Evolutionary conservation across 2,797 vertebrate species (phyloP).

Genomic region (Syndactyla subalaris): DNA sequence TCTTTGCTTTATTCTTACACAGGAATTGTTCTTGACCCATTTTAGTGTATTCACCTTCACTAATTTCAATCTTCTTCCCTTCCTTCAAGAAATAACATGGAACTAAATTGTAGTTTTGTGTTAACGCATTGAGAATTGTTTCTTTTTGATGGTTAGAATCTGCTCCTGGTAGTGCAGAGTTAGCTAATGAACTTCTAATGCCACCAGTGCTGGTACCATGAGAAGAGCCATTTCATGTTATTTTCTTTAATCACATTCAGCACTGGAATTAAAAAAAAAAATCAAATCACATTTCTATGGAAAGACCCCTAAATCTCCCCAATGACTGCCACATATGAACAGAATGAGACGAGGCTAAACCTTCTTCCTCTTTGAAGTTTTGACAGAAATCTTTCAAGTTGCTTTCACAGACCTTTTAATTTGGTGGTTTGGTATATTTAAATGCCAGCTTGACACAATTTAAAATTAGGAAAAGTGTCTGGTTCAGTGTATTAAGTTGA

Average conservation of each 20-base stretch:
- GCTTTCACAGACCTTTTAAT: conserved; percentile 8
- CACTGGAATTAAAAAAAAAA: not conserved
- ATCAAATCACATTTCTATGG: not conserved
- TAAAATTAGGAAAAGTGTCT: conserved; percentile 20
- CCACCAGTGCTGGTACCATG: not conserved
- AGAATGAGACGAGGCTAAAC: not conserved
- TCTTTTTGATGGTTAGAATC: not conserved
- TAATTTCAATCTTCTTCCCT: not conserved
- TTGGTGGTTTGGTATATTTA: not conserved
- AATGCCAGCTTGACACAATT: conserved; percentile 10
- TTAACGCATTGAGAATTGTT: not conserved
- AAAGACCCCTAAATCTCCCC: not conserved
- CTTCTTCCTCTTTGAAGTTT: not conserved
- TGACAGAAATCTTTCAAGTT: not conserved
- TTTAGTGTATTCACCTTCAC: not conserved
- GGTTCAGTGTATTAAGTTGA: conserved; percentile 44
- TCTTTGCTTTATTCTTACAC: not conserved
- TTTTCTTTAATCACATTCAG: not conserved
- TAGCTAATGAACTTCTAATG: not conserved
- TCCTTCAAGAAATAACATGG: not conserved
- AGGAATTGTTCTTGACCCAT: not conserved
- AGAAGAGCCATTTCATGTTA: not conserved
- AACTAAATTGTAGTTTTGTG: not conserved
- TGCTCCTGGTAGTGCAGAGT: not conserved
- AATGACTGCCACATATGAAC: not conserved